Evolutionary conservation across 2,888 invertebrate species (phyloP), one percentile per base, ranked within the genome.

Genomic region (Synergus itoensis): DNA sequence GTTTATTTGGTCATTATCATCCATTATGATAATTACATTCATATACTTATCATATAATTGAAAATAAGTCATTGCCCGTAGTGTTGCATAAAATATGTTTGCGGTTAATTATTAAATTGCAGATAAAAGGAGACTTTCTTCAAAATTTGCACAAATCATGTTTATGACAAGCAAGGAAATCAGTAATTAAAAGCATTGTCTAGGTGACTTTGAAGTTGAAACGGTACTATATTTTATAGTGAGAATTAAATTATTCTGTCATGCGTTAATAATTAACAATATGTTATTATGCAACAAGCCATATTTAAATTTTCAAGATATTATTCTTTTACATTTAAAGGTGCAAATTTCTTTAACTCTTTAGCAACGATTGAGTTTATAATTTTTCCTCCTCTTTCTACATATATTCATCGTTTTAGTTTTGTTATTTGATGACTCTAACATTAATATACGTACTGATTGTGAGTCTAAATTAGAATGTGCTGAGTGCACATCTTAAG

Each of bases 1-100:
- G 60, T 69, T 69, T 43, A 57, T 48, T 67, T 41, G 16, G 62
- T 43, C 48, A 78, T 62, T 14, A 43, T 73, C 53, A 63, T 57
- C 62, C 36, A 41, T 57, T 43, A 62, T 64, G 45, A 75, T 75
- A n/a, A 57, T 57, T 57, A 8, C 36, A 41, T 28, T 28, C 28
- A 28, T 28, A 28, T 28, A 28, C 28, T 28, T 28, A 28, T 28
- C 60, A 43, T 78, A 12, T 73, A 73, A 62, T 73, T 78, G 45
- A 73, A 73, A 36, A n/a, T n/a, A n/a, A 77, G 28, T 77, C 48
- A 62, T 76, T 76, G 43, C 21, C 40, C 76, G 21, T 60, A 45
- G 21, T 41, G 21, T 69, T 48, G 14, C 28, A 48, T 69, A 28
- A 48, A 69, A 28, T 48, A 21, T 45, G n/a, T 21, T 28, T 69